Evolutionary conservation across 2,888 invertebrate genomes (phyloP).

Genomic region (Aplocera efformata): DNA sequence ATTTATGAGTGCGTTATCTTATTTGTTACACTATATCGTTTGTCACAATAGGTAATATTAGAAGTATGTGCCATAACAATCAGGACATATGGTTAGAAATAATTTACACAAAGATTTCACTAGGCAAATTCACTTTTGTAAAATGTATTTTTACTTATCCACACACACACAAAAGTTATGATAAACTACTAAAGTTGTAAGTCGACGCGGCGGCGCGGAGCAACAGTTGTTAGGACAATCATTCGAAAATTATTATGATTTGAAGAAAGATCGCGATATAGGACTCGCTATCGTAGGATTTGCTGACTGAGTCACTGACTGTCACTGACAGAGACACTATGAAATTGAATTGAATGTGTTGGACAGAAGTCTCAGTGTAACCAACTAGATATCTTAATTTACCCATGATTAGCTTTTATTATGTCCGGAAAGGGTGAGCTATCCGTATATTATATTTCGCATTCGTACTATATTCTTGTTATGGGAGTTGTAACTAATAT

Average conservation of each 20-base stretch:
- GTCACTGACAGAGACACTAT: too few species aligned
- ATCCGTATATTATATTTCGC: too few species aligned
- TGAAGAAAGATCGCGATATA: constrained; percentile 44
- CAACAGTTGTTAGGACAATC: constrained; percentile 36
- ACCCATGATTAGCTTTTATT: too few species aligned
- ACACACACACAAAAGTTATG: constrained; percentile 32
- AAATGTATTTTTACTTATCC: constrained; percentile 18
- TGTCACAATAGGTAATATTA: constrained; percentile 30
- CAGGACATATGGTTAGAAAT: constrained; percentile 73
- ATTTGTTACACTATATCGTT: constrained; percentile 43
- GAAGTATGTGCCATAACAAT: constrained; percentile 48
- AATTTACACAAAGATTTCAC: constrained; percentile 70
- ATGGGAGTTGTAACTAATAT: too few species aligned
- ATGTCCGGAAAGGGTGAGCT: too few species aligned
- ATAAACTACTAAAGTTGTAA: constrained; percentile 34
- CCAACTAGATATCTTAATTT: too few species aligned
- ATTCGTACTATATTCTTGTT: too few species aligned
- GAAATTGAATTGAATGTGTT: too few species aligned
- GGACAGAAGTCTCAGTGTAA: too few species aligned
- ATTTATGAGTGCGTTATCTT: constrained; percentile 61
- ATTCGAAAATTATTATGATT: constrained; percentile 7
- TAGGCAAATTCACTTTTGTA: constrained; percentile 39
- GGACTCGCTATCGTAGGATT: constrained; percentile 42
- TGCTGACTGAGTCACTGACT: constrained; percentile 21
- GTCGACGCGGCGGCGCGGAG: constrained; percentile 47